Conservation (phyloP, 2,888 invertebrate genomes). For the Agrotis ipsilon region DNA sequence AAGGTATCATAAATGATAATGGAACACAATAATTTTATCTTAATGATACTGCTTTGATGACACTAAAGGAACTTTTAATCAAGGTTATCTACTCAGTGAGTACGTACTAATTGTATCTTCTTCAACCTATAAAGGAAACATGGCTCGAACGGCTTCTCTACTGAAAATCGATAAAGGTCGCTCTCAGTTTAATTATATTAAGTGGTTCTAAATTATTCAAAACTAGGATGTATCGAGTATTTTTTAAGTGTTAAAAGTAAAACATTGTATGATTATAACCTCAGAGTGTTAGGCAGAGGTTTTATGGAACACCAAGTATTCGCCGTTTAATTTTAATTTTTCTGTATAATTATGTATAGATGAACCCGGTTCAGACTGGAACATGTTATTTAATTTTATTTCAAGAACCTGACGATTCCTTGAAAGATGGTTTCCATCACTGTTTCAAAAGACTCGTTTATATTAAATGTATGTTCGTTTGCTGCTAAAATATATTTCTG, state of each 20-base stretch:
- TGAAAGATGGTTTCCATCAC: background rate
- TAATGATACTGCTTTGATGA: conserved; percentile 10
- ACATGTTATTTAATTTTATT: no score
- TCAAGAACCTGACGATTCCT: no score
- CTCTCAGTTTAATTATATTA: conserved; percentile 45
- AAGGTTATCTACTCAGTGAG: conserved; percentile 15
- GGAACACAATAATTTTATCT: conserved; percentile 5
- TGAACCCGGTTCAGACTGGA: no score
- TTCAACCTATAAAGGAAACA: conserved; percentile 10
- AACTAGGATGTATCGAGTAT: conserved; percentile 8
- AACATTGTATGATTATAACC: background rate
- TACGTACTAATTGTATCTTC: conserved; percentile 41
- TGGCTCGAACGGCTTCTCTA: background rate
- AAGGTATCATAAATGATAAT: background rate
- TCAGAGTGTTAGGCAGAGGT: background rate
- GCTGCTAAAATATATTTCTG: background rate
- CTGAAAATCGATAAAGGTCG: conserved; percentile 27
- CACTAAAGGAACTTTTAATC: conserved; percentile 11
- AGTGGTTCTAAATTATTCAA: conserved; percentile 32
- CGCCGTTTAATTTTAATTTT: no score
- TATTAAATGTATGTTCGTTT: background rate
- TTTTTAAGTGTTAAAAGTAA: background rate
- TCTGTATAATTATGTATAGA: no score
- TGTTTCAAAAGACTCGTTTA: background rate
- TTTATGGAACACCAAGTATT: no score